Evolutionary conservation across 2,888 invertebrate species (phyloP).

Genomic region (Saturnia pavonia): DNA sequence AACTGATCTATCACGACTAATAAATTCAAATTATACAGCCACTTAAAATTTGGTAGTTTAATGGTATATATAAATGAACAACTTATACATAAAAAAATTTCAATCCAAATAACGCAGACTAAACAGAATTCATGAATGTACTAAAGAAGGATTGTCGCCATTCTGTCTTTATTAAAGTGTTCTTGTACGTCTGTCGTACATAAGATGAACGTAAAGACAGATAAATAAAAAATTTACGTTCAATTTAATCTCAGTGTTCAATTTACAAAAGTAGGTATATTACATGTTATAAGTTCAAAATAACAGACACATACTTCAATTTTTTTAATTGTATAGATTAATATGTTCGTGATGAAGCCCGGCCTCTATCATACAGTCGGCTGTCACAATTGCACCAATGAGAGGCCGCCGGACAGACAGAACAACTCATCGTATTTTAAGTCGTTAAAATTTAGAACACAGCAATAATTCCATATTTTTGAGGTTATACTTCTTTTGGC

Average conservation of each 20-base stretch:
- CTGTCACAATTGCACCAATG: slow-evolving; percentile 68
- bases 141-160: not conserved
- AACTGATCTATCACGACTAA: slow-evolving; percentile 5
- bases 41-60: too few species aligned
- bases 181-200: not conserved
- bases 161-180: not conserved
- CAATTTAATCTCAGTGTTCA: not conserved
- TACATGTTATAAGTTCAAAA: not conserved
- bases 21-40: slow-evolving; percentile 13
- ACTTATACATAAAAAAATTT: too few species aligned
- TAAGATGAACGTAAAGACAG: not conserved
- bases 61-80: too few species aligned
- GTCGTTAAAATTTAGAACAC: slow-evolving; percentile 50
- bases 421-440: slow-evolving; percentile 72
- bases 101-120: not conserved
- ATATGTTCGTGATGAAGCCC: slow-evolving; percentile 66
- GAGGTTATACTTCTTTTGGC: too few species aligned
- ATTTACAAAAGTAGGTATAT: not conserved
- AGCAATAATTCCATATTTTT: too few species aligned
- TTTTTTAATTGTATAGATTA: slow-evolving; percentile 34
- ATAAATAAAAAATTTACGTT: not conserved
- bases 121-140: not conserved
- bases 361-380: slow-evolving; percentile 68
- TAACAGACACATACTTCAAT: not conserved
- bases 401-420: slow-evolving; percentile 54